phyloP scores from a whole-genome alignment of 2,797 vertebrate genomes.

The Siniperca obscura region DNA sequence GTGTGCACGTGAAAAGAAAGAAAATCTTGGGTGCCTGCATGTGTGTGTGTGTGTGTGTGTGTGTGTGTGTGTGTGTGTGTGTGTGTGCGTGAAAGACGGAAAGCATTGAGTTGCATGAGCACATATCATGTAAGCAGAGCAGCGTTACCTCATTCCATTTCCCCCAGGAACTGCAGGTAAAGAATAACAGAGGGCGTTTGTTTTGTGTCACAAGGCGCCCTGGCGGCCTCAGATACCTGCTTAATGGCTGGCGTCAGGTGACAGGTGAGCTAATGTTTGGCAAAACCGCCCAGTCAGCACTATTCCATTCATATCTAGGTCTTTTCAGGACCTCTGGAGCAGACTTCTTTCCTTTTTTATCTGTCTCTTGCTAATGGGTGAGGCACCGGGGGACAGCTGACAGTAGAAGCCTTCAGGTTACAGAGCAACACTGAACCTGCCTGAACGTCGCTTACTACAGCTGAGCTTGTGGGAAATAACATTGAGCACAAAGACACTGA shows the following conservation, averaged over 20 bases:
- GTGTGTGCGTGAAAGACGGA: neutral
- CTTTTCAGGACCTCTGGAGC: slow-evolving; percentile 44
- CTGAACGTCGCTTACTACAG: slow-evolving; percentile 11
- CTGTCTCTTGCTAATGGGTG: slow-evolving; percentile 20
- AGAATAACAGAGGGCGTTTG: slow-evolving; percentile 72
- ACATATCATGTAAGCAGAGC: slow-evolving; percentile 67
- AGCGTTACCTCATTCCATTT: slow-evolving; percentile 78
- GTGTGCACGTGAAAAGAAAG: neutral
- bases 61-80: slow-evolving; percentile 4
- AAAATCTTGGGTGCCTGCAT: too few relatives aligned
- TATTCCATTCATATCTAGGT: slow-evolving; percentile 62
- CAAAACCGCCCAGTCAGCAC: slow-evolving; percentile 66
- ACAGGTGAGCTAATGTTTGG: slow-evolving; percentile 67
- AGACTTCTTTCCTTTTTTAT: slow-evolving; percentile 32
- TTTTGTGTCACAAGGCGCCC: slow-evolving; percentile 69
- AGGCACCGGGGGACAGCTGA: slow-evolving; percentile 46
- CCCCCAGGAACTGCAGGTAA: slow-evolving; percentile 63
- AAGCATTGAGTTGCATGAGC: slow-evolving; percentile 29
- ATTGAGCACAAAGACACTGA: neutral
- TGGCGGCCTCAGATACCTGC: slow-evolving; percentile 55
- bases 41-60: slow-evolving; percentile 13
- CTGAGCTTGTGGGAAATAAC: slow-evolving; percentile 14
- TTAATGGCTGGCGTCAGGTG: slow-evolving; percentile 75
- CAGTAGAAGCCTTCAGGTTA: slow-evolving; percentile 46
- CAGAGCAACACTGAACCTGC: slow-evolving; percentile 11